Conservation (phyloP, 2,888 invertebrate genomes). For the Tineola bisselliella region DNA sequence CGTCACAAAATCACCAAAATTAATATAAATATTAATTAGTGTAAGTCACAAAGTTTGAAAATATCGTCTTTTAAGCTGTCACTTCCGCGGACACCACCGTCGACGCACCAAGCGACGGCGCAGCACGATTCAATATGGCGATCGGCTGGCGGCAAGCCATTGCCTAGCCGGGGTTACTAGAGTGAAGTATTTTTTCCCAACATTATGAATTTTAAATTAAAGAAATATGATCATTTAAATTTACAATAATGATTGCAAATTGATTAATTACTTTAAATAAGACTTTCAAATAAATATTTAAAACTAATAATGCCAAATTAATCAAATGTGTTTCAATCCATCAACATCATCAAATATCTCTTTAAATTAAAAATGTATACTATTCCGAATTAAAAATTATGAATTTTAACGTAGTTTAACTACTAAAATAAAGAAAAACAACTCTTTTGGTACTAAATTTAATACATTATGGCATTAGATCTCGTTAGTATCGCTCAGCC, state of each 20-base stretch:
- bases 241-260: too few relatives aligned
- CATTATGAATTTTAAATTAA: too few relatives aligned
- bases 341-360: too few relatives aligned
- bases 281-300: too few relatives aligned
- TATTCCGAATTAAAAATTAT: background rate
- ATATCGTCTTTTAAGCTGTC: conserved; percentile 46
- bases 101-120: conserved; percentile 28
- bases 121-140: conserved; percentile 56
- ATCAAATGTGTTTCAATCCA: too few relatives aligned
- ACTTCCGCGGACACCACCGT: conserved; percentile 37
- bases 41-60: background rate
- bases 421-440: background rate
- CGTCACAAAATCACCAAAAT: background rate
- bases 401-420: background rate
- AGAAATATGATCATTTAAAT: too few relatives aligned
- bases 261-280: too few relatives aligned
- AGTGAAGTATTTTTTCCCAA: background rate
- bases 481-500: conserved; percentile 74
- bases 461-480: conserved; percentile 58
- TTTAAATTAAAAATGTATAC: background rate
- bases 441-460: background rate
- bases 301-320: too few relatives aligned
- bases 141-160: conserved; percentile 14
- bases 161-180: background rate
- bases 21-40: background rate